Percentiles rank a stretch among this genome's conserved stretches.
phyloP scores from a whole-genome alignment of 2,797 vertebrate species.

The Rallus crepitans region DNA sequence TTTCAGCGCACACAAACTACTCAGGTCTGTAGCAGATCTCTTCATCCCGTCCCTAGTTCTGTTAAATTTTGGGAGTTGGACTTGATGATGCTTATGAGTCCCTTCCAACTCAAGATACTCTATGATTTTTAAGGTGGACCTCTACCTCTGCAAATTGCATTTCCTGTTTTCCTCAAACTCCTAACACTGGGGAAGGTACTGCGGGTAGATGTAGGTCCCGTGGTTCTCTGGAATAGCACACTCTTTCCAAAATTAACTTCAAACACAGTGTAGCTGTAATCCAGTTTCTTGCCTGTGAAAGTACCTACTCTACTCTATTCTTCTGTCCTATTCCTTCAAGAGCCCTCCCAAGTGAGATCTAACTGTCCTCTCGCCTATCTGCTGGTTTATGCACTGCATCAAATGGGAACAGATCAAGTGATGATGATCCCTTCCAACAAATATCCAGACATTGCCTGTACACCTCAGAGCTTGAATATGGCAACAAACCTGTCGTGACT shows the following conservation, averaged over 20 bases:
- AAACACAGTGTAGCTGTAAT: not conserved
- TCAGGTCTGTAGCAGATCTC: not conserved
- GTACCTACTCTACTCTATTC: not conserved
- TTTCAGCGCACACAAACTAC: not conserved
- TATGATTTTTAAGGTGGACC: not conserved
- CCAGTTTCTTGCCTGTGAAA: not conserved
- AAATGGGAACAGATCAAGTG: not conserved
- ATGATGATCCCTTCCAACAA: not conserved
- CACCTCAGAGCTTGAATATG: not conserved
- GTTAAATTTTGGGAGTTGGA: not conserved
- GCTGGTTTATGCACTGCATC: not conserved
- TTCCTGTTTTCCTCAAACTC: not conserved
- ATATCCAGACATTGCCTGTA: not conserved
- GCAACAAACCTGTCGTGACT: not conserved
- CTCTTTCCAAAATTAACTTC: not conserved
- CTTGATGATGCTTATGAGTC: not conserved
- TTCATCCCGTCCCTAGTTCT: not conserved
- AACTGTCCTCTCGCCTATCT: not conserved
- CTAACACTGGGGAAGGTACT: not conserved
- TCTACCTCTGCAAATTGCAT: not conserved
- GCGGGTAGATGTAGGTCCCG: not conserved
- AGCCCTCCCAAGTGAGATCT: not conserved
- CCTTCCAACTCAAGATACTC: not conserved
- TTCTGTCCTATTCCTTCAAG: not conserved
- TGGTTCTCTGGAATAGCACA: not conserved